phyloP scores from a whole-genome alignment of 2,888 invertebrate species.

The Odontothrips loti region DNA sequence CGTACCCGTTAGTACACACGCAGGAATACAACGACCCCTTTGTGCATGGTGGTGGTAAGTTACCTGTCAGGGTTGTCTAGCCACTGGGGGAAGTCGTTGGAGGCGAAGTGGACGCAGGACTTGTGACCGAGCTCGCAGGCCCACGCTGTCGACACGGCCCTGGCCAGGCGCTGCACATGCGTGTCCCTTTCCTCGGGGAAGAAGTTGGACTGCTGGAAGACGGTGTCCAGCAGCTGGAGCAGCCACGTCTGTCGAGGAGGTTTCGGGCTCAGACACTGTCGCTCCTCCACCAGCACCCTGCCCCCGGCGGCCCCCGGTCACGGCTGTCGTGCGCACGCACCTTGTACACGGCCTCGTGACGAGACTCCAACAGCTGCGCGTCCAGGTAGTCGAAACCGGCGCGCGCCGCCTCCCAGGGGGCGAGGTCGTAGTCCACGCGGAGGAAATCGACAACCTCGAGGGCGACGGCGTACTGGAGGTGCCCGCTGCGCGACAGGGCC shows the following conservation, averaged over 20 bases:
- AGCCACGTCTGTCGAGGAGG: background rate
- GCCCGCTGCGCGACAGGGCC: constrained; percentile 53
- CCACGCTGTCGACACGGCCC: background rate
- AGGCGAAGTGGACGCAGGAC: background rate
- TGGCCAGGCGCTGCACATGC: background rate
- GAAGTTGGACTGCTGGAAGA: background rate
- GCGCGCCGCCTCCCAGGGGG: constrained; percentile 62
- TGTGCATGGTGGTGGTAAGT: too few species aligned
- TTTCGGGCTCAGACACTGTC: background rate
- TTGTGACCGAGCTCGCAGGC: background rate
- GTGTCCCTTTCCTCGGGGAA: background rate
- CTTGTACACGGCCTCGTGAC: constrained; percentile 17
- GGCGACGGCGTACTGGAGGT: constrained; percentile 57
- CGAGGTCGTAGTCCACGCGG: constrained; percentile 57
- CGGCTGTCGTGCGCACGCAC: background rate
- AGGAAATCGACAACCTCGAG: constrained; percentile 62
- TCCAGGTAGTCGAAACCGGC: constrained; percentile 47
- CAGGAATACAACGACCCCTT: too few species aligned
- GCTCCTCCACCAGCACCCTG: too few species aligned
- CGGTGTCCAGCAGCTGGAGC: background rate
- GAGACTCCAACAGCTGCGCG: background rate
- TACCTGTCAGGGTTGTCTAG: background rate
- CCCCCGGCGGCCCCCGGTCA: too few species aligned
- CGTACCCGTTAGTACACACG: too few species aligned
- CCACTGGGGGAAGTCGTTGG: background rate